Percentiles rank a stretch among this genome's conserved stretches.
Evolutionary conservation across 2,113 vertebrate genomes (phyloP).

Genomic region (Tretioscincus oriximinensis): DNA sequence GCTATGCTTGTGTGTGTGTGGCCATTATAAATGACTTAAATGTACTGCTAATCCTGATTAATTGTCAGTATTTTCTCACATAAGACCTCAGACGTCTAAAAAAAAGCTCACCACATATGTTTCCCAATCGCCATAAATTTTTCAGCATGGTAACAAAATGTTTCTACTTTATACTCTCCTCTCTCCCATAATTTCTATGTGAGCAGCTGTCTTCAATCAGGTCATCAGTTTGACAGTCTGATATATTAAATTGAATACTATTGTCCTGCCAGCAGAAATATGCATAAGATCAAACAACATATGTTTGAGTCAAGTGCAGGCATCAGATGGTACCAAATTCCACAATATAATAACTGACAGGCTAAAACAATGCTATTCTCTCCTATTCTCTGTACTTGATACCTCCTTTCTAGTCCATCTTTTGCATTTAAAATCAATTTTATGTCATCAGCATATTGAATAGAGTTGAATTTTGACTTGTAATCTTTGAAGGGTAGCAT

Average conservation of each 20-base stretch:
- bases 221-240: slow-evolving; percentile 51
- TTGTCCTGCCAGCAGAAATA: slow-evolving; percentile 55
- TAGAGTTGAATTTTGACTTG: too few relatives aligned
- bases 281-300: slow-evolving; percentile 50
- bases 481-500: too few relatives aligned
- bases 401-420: slow-evolving; percentile 21
- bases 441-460: slow-evolving; percentile 1
- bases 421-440: neutral
- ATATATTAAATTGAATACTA: slow-evolving; percentile 50
- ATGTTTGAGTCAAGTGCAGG: slow-evolving; percentile 63
- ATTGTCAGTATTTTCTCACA: neutral
- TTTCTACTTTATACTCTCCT: neutral
- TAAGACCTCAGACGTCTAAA: neutral
- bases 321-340: slow-evolving; percentile 55
- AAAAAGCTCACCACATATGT: neutral
- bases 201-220: slow-evolving; percentile 62
- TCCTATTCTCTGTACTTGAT: slow-evolving; percentile 25
- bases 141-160: slow-evolving; percentile 3
- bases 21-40: neutral
- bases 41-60: neutral
- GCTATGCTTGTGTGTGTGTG: neutral
- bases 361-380: slow-evolving; percentile 35
- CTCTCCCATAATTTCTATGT: slow-evolving; percentile 9
- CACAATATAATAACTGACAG: slow-evolving; percentile 30
- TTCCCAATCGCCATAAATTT: neutral